phyloP scores from a whole-genome alignment of 2,888 invertebrate species.

The Synanthedon myopaeformis region DNA sequence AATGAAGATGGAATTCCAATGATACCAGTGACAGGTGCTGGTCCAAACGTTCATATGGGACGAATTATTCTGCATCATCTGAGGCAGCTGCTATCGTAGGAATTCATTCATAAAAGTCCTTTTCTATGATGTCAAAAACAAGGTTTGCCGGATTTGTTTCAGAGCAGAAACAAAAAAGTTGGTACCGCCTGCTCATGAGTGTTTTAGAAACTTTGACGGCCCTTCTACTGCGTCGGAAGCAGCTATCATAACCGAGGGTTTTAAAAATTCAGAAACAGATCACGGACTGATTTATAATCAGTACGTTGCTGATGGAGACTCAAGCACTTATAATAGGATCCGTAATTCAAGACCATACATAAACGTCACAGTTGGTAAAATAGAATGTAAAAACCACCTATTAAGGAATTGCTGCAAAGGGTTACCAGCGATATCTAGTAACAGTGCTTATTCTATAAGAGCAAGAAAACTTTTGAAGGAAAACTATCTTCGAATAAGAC shows the following conservation, averaged over 20 bases:
- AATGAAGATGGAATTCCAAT: not conserved
- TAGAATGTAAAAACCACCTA: constrained; percentile 1
- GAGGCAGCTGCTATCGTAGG: too few relatives aligned
- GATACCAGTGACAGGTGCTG: not conserved
- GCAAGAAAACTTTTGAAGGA: too few relatives aligned
- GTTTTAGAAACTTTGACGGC: not conserved
- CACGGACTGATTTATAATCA: constrained; percentile 6
- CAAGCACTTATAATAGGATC: constrained; percentile 6
- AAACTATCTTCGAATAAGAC: too few relatives aligned
- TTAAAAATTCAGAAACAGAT: constrained; percentile 3
- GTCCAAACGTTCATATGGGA: not conserved
- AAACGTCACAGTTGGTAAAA: constrained; percentile 2
- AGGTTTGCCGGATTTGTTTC: too few relatives aligned
- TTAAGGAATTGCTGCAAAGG: constrained; percentile 1
- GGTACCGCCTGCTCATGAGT: not conserved
- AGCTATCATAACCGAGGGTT: constrained; percentile 5
- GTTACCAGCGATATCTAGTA: not conserved
- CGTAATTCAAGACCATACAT: constrained; percentile 5
- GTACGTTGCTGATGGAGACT: constrained; percentile 7
- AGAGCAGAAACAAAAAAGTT: not conserved
- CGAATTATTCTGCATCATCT: not conserved
- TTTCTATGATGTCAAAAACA: too few relatives aligned
- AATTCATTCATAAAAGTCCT: too few relatives aligned
- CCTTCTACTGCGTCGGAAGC: constrained; percentile 4
- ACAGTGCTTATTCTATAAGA: too few relatives aligned